Evolutionary conservation across 2,888 invertebrate genomes (phyloP), one percentile per base, ranked within the genome.

Genomic region (Andrena praecox): DNA sequence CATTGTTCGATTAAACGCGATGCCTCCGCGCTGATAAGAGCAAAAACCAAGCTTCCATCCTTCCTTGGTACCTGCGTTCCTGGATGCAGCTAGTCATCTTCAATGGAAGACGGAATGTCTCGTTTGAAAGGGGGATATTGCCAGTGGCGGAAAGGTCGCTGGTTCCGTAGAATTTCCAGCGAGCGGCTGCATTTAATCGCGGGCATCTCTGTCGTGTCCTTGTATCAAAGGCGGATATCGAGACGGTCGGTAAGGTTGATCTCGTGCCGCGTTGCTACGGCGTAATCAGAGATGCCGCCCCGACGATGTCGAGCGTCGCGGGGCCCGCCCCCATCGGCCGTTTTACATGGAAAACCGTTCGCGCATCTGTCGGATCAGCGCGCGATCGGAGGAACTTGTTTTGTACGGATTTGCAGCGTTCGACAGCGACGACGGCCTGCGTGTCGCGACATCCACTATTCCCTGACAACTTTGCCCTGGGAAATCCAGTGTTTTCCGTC

Each of bases 231-330:
- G 64, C 66, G 62, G 66, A 78, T 82, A 80, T 73, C 56, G 7
- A 75, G 16, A 8, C 80, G 59, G 87, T 87, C 87, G 87, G 81
- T 87, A 87, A 87, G 35, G 82, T 67, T 31, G 85, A 75, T 66
- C n/a, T 29, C 76, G 59, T 31, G 69, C 50, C 24, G 69, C 67
- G 66, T 63, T 87, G 62, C 81, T 84, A 66, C 63, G 24, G 7
- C 54, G 68, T 62, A 82, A 77, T 79, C 82, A 88, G 80, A 85
- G 82, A 87, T 81, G 84, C 79, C 79, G 79, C 82, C 62, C 56
- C 42, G 56, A 70, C 80, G 77, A 73, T 48, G 48, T 16, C 20
- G 8, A 10, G 33, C 63, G 54, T 20, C 56, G 54, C 69, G 8
- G 59, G 29, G n/a, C 29, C 24, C 76, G 7, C 24, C 29, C 31